phyloP scores from a whole-genome alignment of 2,888 invertebrate genomes.

The Acleris literana region DNA sequence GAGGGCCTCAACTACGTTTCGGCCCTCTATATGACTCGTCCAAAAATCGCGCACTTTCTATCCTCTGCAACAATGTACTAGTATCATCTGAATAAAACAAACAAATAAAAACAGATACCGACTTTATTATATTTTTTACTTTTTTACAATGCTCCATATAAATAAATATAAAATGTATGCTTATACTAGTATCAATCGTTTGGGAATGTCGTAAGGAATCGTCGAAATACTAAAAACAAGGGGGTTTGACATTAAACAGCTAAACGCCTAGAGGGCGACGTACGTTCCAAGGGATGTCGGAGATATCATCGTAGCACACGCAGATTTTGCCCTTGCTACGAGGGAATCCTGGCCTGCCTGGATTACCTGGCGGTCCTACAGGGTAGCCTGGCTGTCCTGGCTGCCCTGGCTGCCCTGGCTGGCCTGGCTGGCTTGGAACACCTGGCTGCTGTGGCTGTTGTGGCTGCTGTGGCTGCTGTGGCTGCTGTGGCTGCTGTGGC shows the following conservation, averaged over 20 bases:
- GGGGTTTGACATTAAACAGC: neutral
- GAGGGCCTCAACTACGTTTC: too few species aligned
- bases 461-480: neutral
- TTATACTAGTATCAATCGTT: neutral
- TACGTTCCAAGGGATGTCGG: slow-evolving; percentile 18
- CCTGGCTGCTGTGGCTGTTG: neutral
- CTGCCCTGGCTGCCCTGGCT: neutral
- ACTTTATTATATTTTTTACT: slow-evolving; percentile 14
- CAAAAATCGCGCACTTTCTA: too few species aligned
- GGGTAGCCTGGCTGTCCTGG: neutral
- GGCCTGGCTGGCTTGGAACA: neutral
- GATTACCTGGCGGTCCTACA: neutral
- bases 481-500: too few species aligned
- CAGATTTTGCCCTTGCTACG: slow-evolving; percentile 18
- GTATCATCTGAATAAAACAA: neutral
- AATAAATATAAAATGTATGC: slow-evolving; percentile 16
- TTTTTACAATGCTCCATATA: slow-evolving; percentile 22
- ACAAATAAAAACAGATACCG: slow-evolving; percentile 16
- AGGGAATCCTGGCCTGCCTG: slow-evolving; percentile 1
- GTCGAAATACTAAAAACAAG: too few species aligned
- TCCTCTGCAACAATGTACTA: too few species aligned
- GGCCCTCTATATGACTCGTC: too few species aligned
- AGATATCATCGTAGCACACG: slow-evolving; percentile 16
- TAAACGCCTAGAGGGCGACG: neutral
- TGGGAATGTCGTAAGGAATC: neutral